Percentiles rank a stretch among this genome's conserved stretches.
These are phyloP conservation scores for Rhopilema esculentum DNA, from an alignment of 30 jellyfish, hydroid and myxozoan genomes.

Conservation along the genomic window DNA sequence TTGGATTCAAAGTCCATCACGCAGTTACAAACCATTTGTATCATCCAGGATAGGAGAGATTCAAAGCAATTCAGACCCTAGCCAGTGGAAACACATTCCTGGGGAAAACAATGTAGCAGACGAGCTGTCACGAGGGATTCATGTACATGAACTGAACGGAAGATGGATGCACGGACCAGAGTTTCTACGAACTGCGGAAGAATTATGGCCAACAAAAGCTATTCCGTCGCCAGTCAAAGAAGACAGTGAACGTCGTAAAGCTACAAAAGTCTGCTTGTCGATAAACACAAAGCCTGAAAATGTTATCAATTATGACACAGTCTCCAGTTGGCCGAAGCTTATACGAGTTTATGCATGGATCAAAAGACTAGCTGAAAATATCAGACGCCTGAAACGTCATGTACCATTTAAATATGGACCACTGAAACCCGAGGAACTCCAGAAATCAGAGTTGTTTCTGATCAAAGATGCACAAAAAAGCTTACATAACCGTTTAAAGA, in stretches of 20 bases:
- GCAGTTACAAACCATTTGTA: constrained; percentile 63
- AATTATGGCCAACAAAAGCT: constrained; percentile 51
- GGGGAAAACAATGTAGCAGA: constrained; percentile 65
- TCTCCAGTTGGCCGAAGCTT: constrained; percentile 62
- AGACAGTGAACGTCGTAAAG: constrained; percentile 24
- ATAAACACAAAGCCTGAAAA: constrained; percentile 22
- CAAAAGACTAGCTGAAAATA: constrained; percentile 41
- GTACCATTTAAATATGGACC: constrained; percentile 37
- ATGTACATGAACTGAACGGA: constrained; percentile 48
- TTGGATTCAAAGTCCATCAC: constrained; percentile 73
- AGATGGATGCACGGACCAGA: constrained; percentile 79
- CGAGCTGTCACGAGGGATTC: constrained; percentile 67
- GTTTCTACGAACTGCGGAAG: constrained; percentile 57
- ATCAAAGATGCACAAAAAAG: constrained; percentile 65
- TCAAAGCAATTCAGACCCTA: constrained; percentile 57
- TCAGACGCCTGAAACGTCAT: constrained; percentile 16
- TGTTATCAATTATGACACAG: constrained; percentile 26
- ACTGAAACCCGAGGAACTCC: constrained; percentile 64
- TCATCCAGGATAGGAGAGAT: constrained; percentile 69
- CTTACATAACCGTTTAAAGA: constrained; percentile 42
- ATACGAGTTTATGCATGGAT: constrained; percentile 62
- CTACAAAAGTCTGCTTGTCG: constrained; percentile 4
- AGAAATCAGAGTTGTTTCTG: constrained; percentile 41
- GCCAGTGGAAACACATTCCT: constrained; percentile 63
- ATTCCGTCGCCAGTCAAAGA: constrained; percentile 24